Evolutionary conservation across 2,888 invertebrate species (phyloP), one percentile per base, ranked within the genome.

Genomic region (Polyommatus icarus): DNA sequence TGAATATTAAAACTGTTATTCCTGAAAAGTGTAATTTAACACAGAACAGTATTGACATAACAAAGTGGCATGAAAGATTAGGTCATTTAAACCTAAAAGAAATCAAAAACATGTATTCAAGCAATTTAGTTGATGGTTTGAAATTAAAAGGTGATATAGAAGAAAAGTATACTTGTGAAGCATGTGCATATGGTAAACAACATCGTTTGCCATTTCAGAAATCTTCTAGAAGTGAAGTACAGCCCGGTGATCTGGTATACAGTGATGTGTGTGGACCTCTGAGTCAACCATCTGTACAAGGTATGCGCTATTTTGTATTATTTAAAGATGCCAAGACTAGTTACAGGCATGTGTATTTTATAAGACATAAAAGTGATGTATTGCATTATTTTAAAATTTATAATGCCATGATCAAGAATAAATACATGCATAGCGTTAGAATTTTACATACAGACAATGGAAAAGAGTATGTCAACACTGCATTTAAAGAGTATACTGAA

Each of bases 241-340:
- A 80, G 50, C 80, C 81, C 32, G 82, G 81, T 78, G 80, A 82
- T 18, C 8, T 83, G 1, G 82, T 72, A 10, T 72, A 72, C 18
- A 40, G 81, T 72, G 82, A 82, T 78, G 79, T 83, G 7, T 82
- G 82, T 78, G 83, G 82, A 29, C 82, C 72, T 3, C 40, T 72
- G 72, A 40, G 10, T 36, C 12, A 36, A n/a, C 40, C 8, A 40
- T 72, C 40, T 79, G 12, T 72, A 1, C 72, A 40, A 72, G 72
- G 72, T 3, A 81, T 82, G 71, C 79, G 59, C 71, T 20, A 61
- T 80, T 82, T 83, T 79, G 71, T 83, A 4, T 18, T 83, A 4
- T 82, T 83, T 67, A 83, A 83, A 59, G 82, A 82, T 79, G 82
- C 77, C 18, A 79, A 76, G 6, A 80, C 82, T 36, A 81, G 80